phyloP scores from a whole-genome alignment of 2,113 vertebrate species.

The Hymenochirus boettgeri region DNA sequence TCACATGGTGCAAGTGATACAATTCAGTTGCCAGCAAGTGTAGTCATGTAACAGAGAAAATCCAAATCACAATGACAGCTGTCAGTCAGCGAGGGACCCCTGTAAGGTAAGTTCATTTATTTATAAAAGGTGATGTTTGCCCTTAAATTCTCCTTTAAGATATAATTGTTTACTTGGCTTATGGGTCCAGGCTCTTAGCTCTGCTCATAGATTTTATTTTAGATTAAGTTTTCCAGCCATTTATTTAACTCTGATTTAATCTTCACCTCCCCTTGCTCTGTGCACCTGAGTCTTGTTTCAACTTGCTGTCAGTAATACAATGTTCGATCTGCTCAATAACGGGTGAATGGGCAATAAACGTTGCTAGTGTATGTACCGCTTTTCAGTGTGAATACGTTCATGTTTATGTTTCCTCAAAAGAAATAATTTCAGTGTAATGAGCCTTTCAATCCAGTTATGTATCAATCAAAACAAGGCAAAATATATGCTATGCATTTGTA shows the following conservation, averaged over 20 bases:
- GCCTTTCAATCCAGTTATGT: background rate
- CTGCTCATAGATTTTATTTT: background rate
- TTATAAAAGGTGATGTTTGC: too few species aligned
- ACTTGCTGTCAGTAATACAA: background rate
- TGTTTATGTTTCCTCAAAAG: background rate
- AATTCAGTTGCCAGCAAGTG: too few species aligned
- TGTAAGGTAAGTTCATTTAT: too few species aligned
- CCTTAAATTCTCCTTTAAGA: background rate
- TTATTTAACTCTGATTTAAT: background rate
- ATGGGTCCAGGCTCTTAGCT: background rate
- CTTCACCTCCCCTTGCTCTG: background rate
- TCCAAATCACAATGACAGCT: too few species aligned
- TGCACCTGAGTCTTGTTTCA: background rate
- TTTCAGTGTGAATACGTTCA: background rate
- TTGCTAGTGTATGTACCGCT: too few species aligned
- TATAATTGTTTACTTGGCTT: background rate
- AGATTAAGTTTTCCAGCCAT: background rate
- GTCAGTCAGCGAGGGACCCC: too few species aligned
- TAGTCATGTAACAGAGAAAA: too few species aligned
- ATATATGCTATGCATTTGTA: background rate
- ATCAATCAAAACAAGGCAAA: background rate
- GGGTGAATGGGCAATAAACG: background rate
- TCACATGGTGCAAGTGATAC: too few species aligned
- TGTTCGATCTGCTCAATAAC: background rate
- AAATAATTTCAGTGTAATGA: background rate